Base-by-base conservation (phyloP, 2,113 vertebrate species). In the Cairina moschata region DNA sequence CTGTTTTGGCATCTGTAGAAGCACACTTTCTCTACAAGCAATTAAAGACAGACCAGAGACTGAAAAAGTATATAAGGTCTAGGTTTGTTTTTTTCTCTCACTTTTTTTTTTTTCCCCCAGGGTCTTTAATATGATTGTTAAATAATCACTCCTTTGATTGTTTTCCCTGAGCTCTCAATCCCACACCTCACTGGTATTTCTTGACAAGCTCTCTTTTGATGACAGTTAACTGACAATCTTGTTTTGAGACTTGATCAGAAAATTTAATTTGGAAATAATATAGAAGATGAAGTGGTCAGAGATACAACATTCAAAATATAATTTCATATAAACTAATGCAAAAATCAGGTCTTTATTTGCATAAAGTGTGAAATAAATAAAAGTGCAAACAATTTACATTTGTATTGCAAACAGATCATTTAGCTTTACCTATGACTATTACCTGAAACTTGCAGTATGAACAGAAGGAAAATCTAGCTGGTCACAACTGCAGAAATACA, bases 101-200 rank as follows among this genome's bases (percentile, higher is more conserved):
- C 1, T 4, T 25, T 42, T 83, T n/a, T 55, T 48, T 48, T 83
- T n/a, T 55, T 48, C 13, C 5, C 21, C 9, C n/a, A 46, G 1
- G 1, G 6, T 25, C 23, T 42, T 65, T 22, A 48, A 48, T 48
- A 48, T 48, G 46, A 48, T 48, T 48, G 9, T 48, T 48, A 48
- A 69, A 34, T 20, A 8, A 1, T 48, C 48, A 10, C 2, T 50
- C 1, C 40, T n/a, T 40, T 25, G n/a, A 40, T 8, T 23, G 1
- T 67, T 72, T 93, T 42, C 22, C 62, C 36, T 16, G 15, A 68
- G 7, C 4, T 90, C 25, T 63, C 3, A 1, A 13, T 42, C 8
- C 8, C n/a, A 66, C 29, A 14, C 38, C 7, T 4, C 16, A 16
- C 8, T 36, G 13, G 2, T 36, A 16, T 28, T 63, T 71, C 28